Evolutionary conservation across 2,888 invertebrate species (phyloP).

Genomic region (Pasiphila rectangulata): DNA sequence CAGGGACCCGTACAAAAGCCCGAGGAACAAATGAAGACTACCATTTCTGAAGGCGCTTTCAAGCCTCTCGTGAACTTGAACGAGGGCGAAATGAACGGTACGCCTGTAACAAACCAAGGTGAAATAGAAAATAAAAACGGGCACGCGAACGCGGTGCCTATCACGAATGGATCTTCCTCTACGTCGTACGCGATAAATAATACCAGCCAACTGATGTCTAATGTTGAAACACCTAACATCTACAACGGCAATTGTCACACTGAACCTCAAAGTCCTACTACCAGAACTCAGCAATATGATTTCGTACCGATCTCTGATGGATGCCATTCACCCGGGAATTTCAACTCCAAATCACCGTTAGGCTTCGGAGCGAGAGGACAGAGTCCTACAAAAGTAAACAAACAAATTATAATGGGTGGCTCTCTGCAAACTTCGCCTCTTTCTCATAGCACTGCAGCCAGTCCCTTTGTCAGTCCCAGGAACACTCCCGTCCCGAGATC

Average conservation of each 20-base stretch:
- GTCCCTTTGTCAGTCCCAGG: constrained; percentile 91
- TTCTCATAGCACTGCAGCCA: constrained; percentile 85
- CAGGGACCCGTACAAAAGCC: constrained; percentile 43
- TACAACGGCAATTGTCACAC: constrained; percentile 67
- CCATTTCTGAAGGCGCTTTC: constrained; percentile 58
- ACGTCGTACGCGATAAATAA: constrained; percentile 44
- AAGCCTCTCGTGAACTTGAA: constrained; percentile 50
- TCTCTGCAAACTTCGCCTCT: constrained; percentile 73
- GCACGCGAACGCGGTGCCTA: constrained; percentile 46
- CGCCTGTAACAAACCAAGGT: constrained; percentile 40
- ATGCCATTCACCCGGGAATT: constrained; percentile 83
- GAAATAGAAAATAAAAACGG: constrained; percentile 47
- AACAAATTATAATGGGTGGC: constrained; percentile 62
- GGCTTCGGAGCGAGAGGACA: constrained; percentile 62
- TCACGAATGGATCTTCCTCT: constrained; percentile 52
- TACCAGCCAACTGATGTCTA: constrained; percentile 44
- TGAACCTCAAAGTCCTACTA: constrained; percentile 88
- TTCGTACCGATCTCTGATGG: constrained; percentile 93
- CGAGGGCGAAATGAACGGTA: constrained; percentile 46
- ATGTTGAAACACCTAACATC: constrained; percentile 46
- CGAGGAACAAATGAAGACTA: constrained; percentile 49
- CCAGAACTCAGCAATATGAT: constrained; percentile 89
- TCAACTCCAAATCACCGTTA: constrained; percentile 67
- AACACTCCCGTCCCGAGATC: constrained; percentile 87
- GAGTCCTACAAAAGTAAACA: constrained; percentile 63